These are phyloP conservation scores for Cherax destructor DNA, from an alignment of 1,140 invertebrate species.

Conservation along the genomic window DNA sequence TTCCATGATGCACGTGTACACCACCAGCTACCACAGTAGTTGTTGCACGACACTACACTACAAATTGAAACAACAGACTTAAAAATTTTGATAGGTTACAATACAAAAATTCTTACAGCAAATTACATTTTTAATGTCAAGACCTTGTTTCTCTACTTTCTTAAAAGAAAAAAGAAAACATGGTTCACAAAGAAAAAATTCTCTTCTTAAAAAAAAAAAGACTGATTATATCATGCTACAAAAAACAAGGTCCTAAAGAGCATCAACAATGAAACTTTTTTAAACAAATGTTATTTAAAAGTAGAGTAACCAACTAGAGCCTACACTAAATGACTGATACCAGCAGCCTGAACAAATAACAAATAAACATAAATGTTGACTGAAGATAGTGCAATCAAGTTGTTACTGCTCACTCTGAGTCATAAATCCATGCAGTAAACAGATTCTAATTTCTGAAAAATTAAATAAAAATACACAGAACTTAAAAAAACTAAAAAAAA, in stretches of 20 bases:
- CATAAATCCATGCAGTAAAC: neutral
- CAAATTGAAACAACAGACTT: slow-evolving; percentile 47
- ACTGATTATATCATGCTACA: neutral
- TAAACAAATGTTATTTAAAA: slow-evolving; percentile 22
- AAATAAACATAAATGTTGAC: slow-evolving; percentile 8
- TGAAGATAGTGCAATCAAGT: slow-evolving; percentile 14
- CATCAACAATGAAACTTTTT: neutral
- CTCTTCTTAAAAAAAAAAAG: neutral
- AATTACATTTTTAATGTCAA: slow-evolving; percentile 10
- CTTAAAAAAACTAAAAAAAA: neutral
- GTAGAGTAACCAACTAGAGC: slow-evolving; percentile 22
- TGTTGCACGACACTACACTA: slow-evolving; percentile 45
- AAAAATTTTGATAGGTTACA: slow-evolving; percentile 40
- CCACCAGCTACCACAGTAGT: slow-evolving; percentile 21
- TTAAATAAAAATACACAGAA: neutral
- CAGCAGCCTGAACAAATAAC: slow-evolving; percentile 31
- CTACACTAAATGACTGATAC: slow-evolving; percentile 31
- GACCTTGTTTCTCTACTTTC: slow-evolving; percentile 22
- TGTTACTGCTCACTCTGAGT: neutral
- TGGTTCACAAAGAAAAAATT: neutral
- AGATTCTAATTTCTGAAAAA: neutral
- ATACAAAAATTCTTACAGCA: slow-evolving; percentile 27
- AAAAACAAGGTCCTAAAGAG: slow-evolving; percentile 28
- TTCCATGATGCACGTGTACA: slow-evolving; percentile 28
- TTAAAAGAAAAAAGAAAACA: neutral